Evolutionary conservation across 1,140 invertebrate species (phyloP), one percentile per base, ranked within the genome.

Genomic region (Nomia melanderi): DNA sequence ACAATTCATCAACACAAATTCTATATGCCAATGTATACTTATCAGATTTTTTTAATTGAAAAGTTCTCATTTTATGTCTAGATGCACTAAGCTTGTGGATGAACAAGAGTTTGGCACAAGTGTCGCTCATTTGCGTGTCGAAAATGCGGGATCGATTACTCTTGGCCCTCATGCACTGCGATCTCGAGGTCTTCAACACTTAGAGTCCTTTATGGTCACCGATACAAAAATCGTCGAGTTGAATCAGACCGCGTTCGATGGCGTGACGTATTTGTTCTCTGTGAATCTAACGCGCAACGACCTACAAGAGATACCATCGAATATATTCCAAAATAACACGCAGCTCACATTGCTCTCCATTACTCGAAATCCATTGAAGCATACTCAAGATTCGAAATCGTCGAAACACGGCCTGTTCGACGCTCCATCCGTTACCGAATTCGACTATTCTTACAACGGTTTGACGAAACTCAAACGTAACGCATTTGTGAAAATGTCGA

Each of bases 231-330:
- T 93, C 44, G 64, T 83, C 36, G 72, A 87, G 14, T 78, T 93
- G 27, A 88, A 93, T 76, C 86, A 84, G 39, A 94, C 92, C 12
- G 95, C 95, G 0, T 96, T 96, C 89, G 92, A 94, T 54, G 95
- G 94, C 1, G 88, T 96, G 17, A 86, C 93, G 14, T 93, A 95
- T 63, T 90, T 96, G 1, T 95, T 94, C 70, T 93, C 94, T 3
- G 93, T 96, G 0, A 95, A 95, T 81, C 89, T 96, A 39, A 95
- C 95, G 0, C 93, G 94, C 79, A 95, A 95, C 63, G 93, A 93
- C 56, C 89, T 96, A 23, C 92, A 93, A 36, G 91, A 92, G 31
- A 90, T 96, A 29, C 93, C 95, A 81, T 94, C 94, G 0, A 93
- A 96, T 75, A 94, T 94, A 1, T 96, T 96, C 88, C 91, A 93